phyloP scores from a whole-genome alignment of 1,140 invertebrate genomes.

The Tetraneura akinire region DNA sequence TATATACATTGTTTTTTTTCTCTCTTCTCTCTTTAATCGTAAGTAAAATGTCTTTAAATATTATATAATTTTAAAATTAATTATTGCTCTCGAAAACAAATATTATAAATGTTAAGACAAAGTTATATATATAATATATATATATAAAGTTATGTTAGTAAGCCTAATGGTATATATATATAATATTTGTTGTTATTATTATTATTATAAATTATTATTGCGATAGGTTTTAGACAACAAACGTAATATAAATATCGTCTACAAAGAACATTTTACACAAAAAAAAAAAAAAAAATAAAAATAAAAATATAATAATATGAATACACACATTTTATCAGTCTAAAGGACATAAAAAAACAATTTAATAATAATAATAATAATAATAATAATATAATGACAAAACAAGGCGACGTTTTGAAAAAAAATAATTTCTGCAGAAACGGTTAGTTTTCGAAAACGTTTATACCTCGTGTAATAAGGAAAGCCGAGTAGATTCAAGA shows the following conservation, averaged over 20 bases:
- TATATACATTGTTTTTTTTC: slow-evolving; percentile 28
- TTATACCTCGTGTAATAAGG: slow-evolving; percentile 3
- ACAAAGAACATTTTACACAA: not conserved
- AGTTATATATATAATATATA: slow-evolving; percentile 1
- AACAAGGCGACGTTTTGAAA: not conserved
- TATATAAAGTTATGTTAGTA: slow-evolving; percentile 31
- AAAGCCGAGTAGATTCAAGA: slow-evolving; percentile 43
- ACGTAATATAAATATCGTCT: not conserved
- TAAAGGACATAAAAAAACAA: slow-evolving; percentile 41
- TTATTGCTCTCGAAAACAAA: slow-evolving; percentile 44
- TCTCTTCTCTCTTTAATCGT: not conserved
- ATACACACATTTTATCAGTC: slow-evolving; percentile 48
- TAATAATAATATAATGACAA: slow-evolving; percentile 8
- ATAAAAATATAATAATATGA: slow-evolving; percentile 42
- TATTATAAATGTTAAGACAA: slow-evolving; percentile 27
- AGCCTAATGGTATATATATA: slow-evolving; percentile 46
- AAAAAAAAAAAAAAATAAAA: too few species aligned
- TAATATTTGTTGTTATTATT: slow-evolving; percentile 12
- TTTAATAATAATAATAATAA: not conserved
- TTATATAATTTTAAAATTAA: slow-evolving; percentile 1
- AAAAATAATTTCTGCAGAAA: slow-evolving; percentile 20
- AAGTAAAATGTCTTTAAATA: slow-evolving; percentile 16
- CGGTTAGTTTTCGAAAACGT: not conserved
- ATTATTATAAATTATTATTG: slow-evolving; percentile 39
- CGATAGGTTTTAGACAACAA: slow-evolving; percentile 25